Evolutionary conservation across 2,113 vertebrate species (phyloP), one percentile per base, ranked within the genome.

Genomic region (Mobula birostris): DNA sequence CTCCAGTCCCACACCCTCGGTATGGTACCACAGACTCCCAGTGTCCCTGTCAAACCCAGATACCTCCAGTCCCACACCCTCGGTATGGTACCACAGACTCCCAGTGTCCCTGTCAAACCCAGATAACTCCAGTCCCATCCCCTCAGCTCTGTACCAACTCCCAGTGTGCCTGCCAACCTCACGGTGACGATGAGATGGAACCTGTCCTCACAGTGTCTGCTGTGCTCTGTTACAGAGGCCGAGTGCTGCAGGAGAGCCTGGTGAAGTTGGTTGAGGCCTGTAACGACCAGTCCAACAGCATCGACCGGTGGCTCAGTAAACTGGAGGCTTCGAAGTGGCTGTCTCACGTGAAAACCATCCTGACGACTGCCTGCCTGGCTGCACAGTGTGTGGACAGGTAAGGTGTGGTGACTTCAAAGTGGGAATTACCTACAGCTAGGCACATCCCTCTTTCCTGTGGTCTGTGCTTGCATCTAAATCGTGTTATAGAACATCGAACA

Each of bases 371-470:
- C 32, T 98, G 98, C 68, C 96, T 98, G 94, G 96, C 97, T 9
- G 98, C 97, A 0, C 97, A 98, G 95, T 98, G 97, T 96, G 95
- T 98, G 95, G 98, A 98, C 94, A 98, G 97, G 98, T 98, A 48
- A 95, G 56, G 68, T 36, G n/a, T 70, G 9, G 11, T 2, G 14
- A 3, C 58, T 74, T 36, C 21, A 19, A 5, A 72, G 70, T 5
- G 56, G 48, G 1, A 58, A 11, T 9, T 48, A 5, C 19, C 19
- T 48, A 2, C 17, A 19, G 15, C 12, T 40, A 36, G 79, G 40
- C 79, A 80, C 5, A 5, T 72, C 32, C n/a, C 63, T 63, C 90
- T 68, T 40, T 1, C 36, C 27, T 1, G 3, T 21, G 3, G 48
- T 56, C 24, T 85, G 0, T 58, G 19, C 48, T 27, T 87, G 21